Percentiles rank a stretch among this genome's conserved stretches.
These are phyloP conservation scores for Grapholita molesta DNA, from an alignment of 1,140 invertebrate genomes.

Conservation along the genomic window DNA sequence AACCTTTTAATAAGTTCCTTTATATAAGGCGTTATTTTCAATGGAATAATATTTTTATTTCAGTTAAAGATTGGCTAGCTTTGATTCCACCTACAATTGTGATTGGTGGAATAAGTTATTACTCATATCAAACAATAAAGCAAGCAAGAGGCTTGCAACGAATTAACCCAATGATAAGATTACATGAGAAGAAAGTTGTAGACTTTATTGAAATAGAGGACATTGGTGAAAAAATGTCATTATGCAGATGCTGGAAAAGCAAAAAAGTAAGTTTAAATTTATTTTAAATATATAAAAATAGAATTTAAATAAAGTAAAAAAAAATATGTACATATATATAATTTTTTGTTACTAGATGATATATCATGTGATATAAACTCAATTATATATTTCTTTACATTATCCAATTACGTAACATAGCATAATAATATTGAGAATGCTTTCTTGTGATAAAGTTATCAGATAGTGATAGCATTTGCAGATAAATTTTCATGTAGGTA, in stretches of 20 bases:
- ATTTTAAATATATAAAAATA: no score
- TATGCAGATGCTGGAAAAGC: conserved; percentile 94
- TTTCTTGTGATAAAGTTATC: not conserved
- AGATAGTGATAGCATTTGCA: not conserved
- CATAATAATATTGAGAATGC: not conserved
- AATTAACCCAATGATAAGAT: conserved; percentile 80
- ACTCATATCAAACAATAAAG: conserved; percentile 83
- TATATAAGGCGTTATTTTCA: not conserved
- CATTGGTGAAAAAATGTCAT: conserved; percentile 89
- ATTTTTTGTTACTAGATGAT: no score
- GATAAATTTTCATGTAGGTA: no score
- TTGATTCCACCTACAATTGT: conserved; percentile 84
- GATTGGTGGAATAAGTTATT: conserved; percentile 82
- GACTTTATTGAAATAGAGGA: conserved; percentile 93
- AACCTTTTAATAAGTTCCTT: no score
- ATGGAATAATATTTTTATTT: conserved; percentile 27
- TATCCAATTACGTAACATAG: not conserved
- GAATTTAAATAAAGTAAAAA: no score
- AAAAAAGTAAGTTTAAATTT: conserved; percentile 82
- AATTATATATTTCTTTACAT: not conserved
- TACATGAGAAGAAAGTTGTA: conserved; percentile 88
- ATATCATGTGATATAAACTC: not conserved
- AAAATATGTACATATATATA: no score
- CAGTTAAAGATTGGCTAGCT: conserved; percentile 88
- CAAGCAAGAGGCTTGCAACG: conserved; percentile 63